Base-by-base conservation (phyloP, 1,140 invertebrate species). In the Lucilia cuprina region DNA sequence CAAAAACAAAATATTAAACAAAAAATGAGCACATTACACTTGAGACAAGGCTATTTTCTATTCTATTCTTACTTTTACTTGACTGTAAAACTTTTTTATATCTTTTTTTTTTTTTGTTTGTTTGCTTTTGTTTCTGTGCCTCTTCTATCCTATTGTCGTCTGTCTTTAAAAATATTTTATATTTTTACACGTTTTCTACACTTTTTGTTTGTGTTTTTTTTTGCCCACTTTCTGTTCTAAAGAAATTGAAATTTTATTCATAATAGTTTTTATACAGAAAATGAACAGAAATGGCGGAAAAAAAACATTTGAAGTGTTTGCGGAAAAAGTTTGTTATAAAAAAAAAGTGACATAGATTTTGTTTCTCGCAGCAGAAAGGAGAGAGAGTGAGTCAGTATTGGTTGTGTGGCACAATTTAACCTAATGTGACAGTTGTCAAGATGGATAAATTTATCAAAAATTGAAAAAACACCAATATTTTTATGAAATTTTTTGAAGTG, bases 21-120 rank as follows among this genome's bases (percentile, higher is more conserved):
- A 70, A 70, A 70, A 70, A 70, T 25, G 65, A 70, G 65, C 19
- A 70, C 65, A 70, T 70, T 70, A 70, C 65, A 70, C 65, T 70
- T 70, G 65, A 70, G 65, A 70, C 65, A 70, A 70, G 65, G 65
- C 65, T 70, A 70, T 70, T 70, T 60, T n/a, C 14, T 60, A n/a
- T 60, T 60, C 55, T n/a, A n/a, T n/a, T 17, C 55, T n/a, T 60
- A n/a, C 5, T n/a, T 60, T 60, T 14, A 12, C 55, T 60, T 60
- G 14, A n/a, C 55, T 60, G 13, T 30, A 2, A 30, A 30, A 30
- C n/a, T 60, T 5, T 60, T n/a, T 60, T 0, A 7, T 7, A 17
- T 14, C 4, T 70, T 21, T 70, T 70, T 21, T 70, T 7, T n/a
- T 60, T n/a, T 70, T 12, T 21, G 9, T 5, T 3, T n/a, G n/a